These are phyloP conservation scores for Heterodera schachtii DNA, from an alignment of 1,140 invertebrate genomes.

Conservation along the genomic window DNA sequence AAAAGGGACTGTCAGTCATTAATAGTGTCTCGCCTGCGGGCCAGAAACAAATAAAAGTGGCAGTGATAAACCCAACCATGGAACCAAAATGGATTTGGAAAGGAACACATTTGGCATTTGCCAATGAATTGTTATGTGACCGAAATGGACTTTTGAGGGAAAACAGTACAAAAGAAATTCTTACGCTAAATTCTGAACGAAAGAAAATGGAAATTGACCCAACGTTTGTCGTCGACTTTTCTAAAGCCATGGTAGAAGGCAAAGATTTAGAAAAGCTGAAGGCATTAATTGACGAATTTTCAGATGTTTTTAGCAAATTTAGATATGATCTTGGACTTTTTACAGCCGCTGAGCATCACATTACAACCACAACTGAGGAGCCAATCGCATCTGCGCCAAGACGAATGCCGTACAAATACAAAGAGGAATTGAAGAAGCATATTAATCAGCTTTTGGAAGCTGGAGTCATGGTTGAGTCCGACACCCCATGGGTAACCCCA, in stretches of 20 bases:
- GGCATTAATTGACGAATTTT: neutral
- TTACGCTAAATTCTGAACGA: neutral
- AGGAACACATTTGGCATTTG: neutral
- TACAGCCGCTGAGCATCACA: neutral
- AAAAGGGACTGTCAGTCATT: too few relatives aligned
- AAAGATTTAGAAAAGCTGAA: neutral
- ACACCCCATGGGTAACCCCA: too few relatives aligned
- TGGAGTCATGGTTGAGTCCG: too few relatives aligned
- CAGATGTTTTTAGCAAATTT: neutral
- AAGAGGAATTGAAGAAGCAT: neutral
- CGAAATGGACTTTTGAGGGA: neutral
- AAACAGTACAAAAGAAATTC: neutral
- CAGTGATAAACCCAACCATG: neutral
- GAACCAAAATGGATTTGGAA: neutral
- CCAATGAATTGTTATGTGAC: neutral
- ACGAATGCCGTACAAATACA: slow-evolving; percentile 22
- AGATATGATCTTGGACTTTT: slow-evolving; percentile 1
- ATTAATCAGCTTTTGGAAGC: too few relatives aligned
- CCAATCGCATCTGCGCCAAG: neutral
- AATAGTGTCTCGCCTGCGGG: too few relatives aligned
- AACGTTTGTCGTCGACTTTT: neutral
- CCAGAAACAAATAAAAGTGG: neutral
- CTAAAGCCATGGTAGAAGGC: neutral
- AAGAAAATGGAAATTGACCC: neutral
- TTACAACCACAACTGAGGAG: slow-evolving; percentile 9